Conservation (phyloP, 2,797 vertebrate species). For the Falco concolor region DNA sequence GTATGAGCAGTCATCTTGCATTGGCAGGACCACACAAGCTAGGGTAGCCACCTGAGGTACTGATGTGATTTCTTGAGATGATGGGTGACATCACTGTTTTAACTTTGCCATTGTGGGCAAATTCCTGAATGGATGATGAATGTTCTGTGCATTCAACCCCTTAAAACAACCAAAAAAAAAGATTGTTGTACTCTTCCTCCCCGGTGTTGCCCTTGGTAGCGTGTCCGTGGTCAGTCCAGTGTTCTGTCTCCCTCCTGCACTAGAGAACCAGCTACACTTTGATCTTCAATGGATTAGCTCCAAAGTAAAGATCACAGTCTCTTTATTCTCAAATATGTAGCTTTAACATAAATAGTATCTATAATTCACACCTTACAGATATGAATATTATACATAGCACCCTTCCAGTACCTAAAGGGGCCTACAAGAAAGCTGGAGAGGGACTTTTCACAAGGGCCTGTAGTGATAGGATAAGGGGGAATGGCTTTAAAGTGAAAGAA, state of each 20-base stretch:
- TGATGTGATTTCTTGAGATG: not conserved
- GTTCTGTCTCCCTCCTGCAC: not conserved
- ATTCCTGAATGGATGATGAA: not conserved
- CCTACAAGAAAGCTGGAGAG: not conserved
- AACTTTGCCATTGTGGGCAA: not conserved
- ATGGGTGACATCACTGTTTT: not conserved
- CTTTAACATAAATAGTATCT: not conserved
- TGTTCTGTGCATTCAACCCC: not conserved
- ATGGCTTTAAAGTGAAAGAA: not conserved
- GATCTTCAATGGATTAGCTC: not conserved
- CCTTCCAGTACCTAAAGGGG: not conserved
- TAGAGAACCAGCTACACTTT: not conserved
- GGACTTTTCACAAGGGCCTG: not conserved
- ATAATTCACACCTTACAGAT: not conserved
- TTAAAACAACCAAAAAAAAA: not conserved
- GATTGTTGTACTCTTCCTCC: not conserved
- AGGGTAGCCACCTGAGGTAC: not conserved
- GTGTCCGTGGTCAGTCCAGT: not conserved
- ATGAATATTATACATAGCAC: not conserved
- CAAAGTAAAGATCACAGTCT: not conserved
- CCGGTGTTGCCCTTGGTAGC: not conserved
- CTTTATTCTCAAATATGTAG: not conserved
- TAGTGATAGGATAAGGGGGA: not conserved
- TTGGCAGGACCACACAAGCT: not conserved
- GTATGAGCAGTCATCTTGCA: not conserved